Evolutionary conservation across 2,888 invertebrate genomes (phyloP).

Genomic region (Phaonia tiefii): DNA sequence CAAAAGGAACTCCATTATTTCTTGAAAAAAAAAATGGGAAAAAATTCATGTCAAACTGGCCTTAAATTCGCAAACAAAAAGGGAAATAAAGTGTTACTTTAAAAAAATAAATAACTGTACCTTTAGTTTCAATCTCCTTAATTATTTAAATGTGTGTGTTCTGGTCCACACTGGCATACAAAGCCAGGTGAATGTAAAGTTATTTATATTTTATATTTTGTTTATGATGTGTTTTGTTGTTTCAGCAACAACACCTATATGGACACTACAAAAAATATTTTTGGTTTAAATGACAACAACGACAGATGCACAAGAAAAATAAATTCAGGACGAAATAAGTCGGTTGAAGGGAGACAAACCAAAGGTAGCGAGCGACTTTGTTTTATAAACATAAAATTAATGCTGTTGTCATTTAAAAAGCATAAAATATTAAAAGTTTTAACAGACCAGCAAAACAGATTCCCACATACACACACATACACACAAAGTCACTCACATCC

Average conservation of each 20-base stretch:
- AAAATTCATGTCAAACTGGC: no score
- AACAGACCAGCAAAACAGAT: not conserved
- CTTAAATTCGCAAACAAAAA: no score
- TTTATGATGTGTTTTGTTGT: not conserved
- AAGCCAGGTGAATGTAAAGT: no score
- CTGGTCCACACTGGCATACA: no score
- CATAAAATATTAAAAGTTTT: slow-evolving; percentile 43
- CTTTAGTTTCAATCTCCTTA: no score
- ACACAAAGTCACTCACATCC: slow-evolving; percentile 1
- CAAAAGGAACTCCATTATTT: no score
- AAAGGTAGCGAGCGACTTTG: not conserved
- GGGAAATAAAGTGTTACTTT: no score
- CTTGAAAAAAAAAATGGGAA: no score
- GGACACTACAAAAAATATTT: slow-evolving; percentile 42
- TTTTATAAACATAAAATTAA: slow-evolving; percentile 44
- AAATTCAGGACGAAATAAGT: slow-evolving; percentile 9
- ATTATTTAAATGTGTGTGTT: no score
- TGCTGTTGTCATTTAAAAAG: slow-evolving; percentile 41
- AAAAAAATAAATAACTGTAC: no score
- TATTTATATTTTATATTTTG: no score
- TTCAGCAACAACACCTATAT: slow-evolving; percentile 21
- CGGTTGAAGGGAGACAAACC: not conserved
- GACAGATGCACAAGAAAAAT: slow-evolving; percentile 4
- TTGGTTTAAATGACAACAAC: no score
- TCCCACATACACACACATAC: not conserved